Conservation (phyloP, 2,113 vertebrate species). For the Rhinolophus sinicus region DNA sequence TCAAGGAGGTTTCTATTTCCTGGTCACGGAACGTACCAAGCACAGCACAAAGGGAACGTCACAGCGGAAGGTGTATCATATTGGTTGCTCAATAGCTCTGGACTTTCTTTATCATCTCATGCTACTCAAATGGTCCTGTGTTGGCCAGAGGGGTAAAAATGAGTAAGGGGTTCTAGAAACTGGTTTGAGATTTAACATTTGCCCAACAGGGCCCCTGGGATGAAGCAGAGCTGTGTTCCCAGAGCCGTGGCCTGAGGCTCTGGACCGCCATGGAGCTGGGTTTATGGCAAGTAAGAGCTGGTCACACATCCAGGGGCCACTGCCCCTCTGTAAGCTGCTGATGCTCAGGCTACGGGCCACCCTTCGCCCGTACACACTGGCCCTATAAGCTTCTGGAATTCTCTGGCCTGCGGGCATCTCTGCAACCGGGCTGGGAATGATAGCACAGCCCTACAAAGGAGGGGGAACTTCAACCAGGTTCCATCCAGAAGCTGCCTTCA, state of each 20-base stretch:
- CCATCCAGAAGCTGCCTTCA: background rate
- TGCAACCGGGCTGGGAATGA: background rate
- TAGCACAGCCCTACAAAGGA: background rate
- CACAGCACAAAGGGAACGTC: background rate
- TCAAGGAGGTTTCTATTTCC: background rate
- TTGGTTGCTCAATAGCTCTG: background rate
- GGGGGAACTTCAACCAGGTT: background rate
- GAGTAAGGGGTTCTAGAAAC: slow-evolving; percentile 25
- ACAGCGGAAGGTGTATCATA: background rate
- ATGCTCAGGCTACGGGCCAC: background rate
- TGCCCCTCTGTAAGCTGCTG: background rate
- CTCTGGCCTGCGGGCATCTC: background rate
- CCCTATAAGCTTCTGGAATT: background rate
- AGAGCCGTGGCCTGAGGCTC: background rate
- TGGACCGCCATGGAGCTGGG: background rate
- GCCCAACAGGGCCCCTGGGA: background rate
- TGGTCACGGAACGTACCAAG: background rate
- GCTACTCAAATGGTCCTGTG: background rate
- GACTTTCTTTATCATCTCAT: background rate
- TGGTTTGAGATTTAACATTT: background rate
- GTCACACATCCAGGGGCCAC: background rate
- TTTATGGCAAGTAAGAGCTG: background rate
- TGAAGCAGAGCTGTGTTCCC: background rate
- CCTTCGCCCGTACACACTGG: background rate
- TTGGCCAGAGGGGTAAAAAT: background rate